These are phyloP conservation scores for Pseudomyrmex pallidus DNA, from an alignment of 1,140 invertebrate species.

Conservation along the genomic window DNA sequence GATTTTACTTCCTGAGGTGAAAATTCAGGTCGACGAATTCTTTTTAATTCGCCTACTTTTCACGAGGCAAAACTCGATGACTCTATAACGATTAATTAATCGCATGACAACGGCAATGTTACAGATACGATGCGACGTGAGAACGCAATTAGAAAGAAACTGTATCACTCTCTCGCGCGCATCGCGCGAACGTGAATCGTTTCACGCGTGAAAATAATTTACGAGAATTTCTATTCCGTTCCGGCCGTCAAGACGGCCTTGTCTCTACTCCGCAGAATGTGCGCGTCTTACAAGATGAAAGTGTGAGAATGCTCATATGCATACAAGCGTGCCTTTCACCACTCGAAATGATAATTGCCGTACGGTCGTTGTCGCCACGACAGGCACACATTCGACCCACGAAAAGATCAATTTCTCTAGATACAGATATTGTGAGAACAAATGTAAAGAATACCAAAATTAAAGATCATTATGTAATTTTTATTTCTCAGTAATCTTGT, in stretches of 20 bases:
- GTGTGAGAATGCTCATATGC: constrained; percentile 80
- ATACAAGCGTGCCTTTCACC: constrained; percentile 76
- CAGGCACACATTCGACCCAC: background rate
- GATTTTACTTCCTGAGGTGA: background rate
- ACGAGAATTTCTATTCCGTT: constrained; percentile 73
- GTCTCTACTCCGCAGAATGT: constrained; percentile 52
- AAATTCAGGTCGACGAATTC: background rate
- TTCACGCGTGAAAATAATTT: constrained; percentile 69
- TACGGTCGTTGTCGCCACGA: background rate
- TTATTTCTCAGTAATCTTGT: no score
- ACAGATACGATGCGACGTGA: constrained; percentile 30
- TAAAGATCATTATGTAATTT: background rate
- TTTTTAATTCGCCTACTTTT: background rate
- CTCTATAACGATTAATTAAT: background rate
- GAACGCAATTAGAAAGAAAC: constrained; percentile 61
- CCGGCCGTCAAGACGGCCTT: constrained; percentile 60
- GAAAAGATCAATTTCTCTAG: background rate
- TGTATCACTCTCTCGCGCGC: constrained; percentile 71
- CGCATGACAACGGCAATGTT: background rate
- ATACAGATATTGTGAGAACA: no score
- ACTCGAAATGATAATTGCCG: constrained; percentile 50
- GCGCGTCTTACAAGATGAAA: constrained; percentile 77
- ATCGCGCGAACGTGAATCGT: constrained; percentile 70
- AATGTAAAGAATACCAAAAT: background rate
- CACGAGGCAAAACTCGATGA: background rate